phyloP scores from a whole-genome alignment of 1,140 invertebrate species.

The Bathynomus jamesi region DNA sequence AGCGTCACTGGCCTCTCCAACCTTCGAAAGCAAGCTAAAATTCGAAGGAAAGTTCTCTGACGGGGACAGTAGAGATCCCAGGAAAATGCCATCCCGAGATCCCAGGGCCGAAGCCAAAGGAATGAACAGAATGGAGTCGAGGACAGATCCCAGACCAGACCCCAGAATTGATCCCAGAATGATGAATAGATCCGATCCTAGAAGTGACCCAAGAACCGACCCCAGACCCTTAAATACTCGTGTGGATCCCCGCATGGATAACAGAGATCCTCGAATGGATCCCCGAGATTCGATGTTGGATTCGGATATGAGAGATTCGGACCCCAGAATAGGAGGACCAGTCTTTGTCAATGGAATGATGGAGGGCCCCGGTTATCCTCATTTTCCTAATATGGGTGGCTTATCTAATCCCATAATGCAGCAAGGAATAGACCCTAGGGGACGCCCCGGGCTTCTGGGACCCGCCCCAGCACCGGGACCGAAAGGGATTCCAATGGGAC shows the following conservation, averaged over 20 bases:
- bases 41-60: conserved; percentile 13
- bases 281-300: background rate
- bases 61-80: conserved; percentile 22
- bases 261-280: conserved; percentile 18
- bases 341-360: conserved; percentile 21
- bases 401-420: conserved; percentile 4
- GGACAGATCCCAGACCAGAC: conserved; percentile 10
- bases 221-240: too few species aligned
- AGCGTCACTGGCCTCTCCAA: conserved; percentile 13
- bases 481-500: conserved; percentile 1
- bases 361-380: conserved; percentile 18
- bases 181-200: conserved; percentile 10
- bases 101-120: conserved; percentile 17
- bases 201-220: conserved; percentile 19
- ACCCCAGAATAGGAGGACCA: conserved; percentile 11
- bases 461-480: conserved; percentile 5
- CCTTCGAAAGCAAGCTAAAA: background rate
- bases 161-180: background rate
- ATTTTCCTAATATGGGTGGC: conserved; percentile 20
- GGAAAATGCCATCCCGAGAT: conserved; percentile 14
- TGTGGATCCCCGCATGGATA: background rate
- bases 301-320: conserved; percentile 21
- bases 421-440: conserved; percentile 12
- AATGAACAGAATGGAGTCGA: conserved; percentile 10
- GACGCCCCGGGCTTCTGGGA: conserved; percentile 15